Conservation (phyloP, 1,140 invertebrate genomes). For the Trachelipus rathkii region DNA sequence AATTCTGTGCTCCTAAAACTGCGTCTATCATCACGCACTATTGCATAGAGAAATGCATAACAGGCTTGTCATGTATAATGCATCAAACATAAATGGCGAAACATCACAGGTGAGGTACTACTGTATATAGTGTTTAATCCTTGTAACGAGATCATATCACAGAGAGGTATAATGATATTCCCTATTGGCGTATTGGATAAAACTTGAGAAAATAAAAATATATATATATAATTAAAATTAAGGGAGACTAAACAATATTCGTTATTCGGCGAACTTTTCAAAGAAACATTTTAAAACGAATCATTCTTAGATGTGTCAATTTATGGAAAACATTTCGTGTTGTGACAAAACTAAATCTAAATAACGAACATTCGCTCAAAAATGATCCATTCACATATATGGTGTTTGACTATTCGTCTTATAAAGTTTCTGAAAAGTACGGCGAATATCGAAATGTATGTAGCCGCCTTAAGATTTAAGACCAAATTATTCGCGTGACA, state of each 20-base stretch:
- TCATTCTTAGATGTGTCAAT: too few species aligned
- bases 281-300: too few species aligned
- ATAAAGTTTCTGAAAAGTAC: too few species aligned
- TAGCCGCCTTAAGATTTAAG: too few species aligned
- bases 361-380: too few species aligned
- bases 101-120: neutral
- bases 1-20: neutral
- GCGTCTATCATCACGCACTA: neutral
- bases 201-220: neutral
- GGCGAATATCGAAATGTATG: too few species aligned
- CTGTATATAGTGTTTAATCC: neutral
- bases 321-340: too few species aligned
- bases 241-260: too few species aligned
- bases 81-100: neutral
- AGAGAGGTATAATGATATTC: neutral
- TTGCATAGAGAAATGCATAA: constrained; percentile 7
- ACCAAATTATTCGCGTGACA: neutral
- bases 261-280: too few species aligned
- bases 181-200: neutral
- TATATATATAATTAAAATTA: neutral
- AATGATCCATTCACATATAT: too few species aligned
- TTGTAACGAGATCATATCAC: neutral
- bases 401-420: too few species aligned
- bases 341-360: too few species aligned
- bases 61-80: neutral